Evolutionary conservation across 1,140 invertebrate species (phyloP).

Genomic region (Cylas formicarius): DNA sequence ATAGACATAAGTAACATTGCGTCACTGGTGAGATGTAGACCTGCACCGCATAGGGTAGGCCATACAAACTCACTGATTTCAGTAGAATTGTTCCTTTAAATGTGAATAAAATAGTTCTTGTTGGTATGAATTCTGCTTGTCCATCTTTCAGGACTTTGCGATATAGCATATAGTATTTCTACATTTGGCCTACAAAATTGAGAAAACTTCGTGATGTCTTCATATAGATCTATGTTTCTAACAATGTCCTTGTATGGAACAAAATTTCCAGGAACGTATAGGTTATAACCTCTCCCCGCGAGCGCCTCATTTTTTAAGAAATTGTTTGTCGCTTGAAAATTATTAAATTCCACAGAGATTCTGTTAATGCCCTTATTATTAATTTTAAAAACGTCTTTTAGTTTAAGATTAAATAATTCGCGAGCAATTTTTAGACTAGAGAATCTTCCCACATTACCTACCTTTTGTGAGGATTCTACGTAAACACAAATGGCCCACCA

Average conservation of each 20-base stretch:
- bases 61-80: not conserved
- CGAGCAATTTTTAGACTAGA: too few species aligned
- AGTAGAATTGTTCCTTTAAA: not conserved
- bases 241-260: not conserved
- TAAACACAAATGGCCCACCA: too few species aligned
- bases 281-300: not conserved
- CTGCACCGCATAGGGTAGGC: not conserved
- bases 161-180: not conserved
- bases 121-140: not conserved
- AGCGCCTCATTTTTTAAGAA: not conserved
- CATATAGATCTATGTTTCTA: constrained; percentile 1
- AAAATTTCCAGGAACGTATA: not conserved
- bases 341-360: constrained; percentile 1
- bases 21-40: constrained; percentile 2
- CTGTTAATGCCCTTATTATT: not conserved
- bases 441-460: too few species aligned
- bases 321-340: not conserved
- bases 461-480: too few species aligned
- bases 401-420: too few species aligned
- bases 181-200: not conserved
- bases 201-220: not conserved
- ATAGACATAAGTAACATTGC: not conserved
- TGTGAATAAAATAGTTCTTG: not conserved
- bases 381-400: too few species aligned
- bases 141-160: not conserved